Evolutionary conservation across 2,888 invertebrate genomes (phyloP), one percentile per base, ranked within the genome.

Genomic region (Apamea anceps): DNA sequence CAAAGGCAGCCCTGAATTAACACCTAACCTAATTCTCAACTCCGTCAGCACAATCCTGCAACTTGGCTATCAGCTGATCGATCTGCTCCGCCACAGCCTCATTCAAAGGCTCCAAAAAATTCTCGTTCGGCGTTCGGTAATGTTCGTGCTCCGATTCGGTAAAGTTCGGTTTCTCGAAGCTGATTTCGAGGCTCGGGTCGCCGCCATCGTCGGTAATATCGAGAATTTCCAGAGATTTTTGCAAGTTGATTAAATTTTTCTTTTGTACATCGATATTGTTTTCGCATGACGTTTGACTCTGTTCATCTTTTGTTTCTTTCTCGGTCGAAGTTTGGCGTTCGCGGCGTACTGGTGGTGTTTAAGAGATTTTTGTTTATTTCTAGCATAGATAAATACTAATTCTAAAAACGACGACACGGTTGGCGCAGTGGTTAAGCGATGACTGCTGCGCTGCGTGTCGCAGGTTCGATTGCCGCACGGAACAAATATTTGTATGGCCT

Each of bases 31-130:
- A 95, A 81, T 90, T 90, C 54, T 80, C 85, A 3, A n/a, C n/a
- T 28, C 80, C 89, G 25, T 94, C 93, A 18, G 90, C 93, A 71
- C 95, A 95, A 62, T 95, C 95, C 68, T 94, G 93, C 75, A 96
- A 81, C 81, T 96, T 96, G 0, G 95, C 93, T 60, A 96, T 96
- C 87, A 96, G 87, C 81, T 95, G 93, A 83, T 96, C 96, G 1
- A 97, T 97, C 67, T 97, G 96, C 65, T 96, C 94, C 0, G 93
- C 90, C 1, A 97, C 95, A 0, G 95, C 94, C 74, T 95, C 95
- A 72, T 94, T 95, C 85, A 96, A 79, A 0, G 95, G 95, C 63
- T 96, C 96, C 68, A 96, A 72, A 80, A 94, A 95, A 28, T 91
- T 92, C 80, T 95, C 96, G 67, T 93, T 96, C 18, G 96, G 96